Conservation (phyloP, 1,140 invertebrate genomes). For the Thaumatotibia leucotreta region DNA sequence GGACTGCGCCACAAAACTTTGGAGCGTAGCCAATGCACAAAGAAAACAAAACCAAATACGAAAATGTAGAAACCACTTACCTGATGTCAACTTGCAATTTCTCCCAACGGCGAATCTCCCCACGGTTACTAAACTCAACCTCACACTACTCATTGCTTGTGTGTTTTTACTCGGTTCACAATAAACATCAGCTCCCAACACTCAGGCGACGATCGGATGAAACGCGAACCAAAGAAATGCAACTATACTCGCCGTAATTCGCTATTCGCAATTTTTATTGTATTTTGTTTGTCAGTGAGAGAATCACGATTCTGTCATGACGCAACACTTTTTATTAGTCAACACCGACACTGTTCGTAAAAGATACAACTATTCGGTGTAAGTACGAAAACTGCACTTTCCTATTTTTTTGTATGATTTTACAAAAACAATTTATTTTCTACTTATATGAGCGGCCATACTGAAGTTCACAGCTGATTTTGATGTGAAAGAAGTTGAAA, state of each 20-base stretch:
- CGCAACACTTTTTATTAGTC: slow-evolving; percentile 72
- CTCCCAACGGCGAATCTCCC: slow-evolving; percentile 62
- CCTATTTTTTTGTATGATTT: slow-evolving; percentile 58
- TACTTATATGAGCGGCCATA: slow-evolving; percentile 63
- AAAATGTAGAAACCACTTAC: slow-evolving; percentile 45
- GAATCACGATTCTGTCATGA: slow-evolving; percentile 64
- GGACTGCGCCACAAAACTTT: slow-evolving; percentile 43
- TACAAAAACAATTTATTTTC: slow-evolving; percentile 63
- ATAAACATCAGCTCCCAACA: slow-evolving; percentile 51
- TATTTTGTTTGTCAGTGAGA: slow-evolving; percentile 73
- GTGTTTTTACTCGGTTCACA: slow-evolving; percentile 31
- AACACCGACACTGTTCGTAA: slow-evolving; percentile 53
- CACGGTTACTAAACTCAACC: slow-evolving; percentile 64
- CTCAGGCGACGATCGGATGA: slow-evolving; percentile 33
- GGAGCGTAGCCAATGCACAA: slow-evolving; percentile 46
- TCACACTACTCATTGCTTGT: slow-evolving; percentile 63
- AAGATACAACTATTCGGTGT: slow-evolving; percentile 41
- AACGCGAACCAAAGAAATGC: slow-evolving; percentile 55
- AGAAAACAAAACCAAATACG: slow-evolving; percentile 41
- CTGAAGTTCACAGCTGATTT: slow-evolving; percentile 75
- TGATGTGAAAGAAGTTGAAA: slow-evolving; percentile 64
- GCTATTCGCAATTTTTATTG: slow-evolving; percentile 64
- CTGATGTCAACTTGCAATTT: slow-evolving; percentile 65
- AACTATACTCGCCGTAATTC: slow-evolving; percentile 48
- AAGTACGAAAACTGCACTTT: slow-evolving; percentile 59